phyloP scores from a whole-genome alignment of 2,888 invertebrate species.

The Brenthis hecate region DNA sequence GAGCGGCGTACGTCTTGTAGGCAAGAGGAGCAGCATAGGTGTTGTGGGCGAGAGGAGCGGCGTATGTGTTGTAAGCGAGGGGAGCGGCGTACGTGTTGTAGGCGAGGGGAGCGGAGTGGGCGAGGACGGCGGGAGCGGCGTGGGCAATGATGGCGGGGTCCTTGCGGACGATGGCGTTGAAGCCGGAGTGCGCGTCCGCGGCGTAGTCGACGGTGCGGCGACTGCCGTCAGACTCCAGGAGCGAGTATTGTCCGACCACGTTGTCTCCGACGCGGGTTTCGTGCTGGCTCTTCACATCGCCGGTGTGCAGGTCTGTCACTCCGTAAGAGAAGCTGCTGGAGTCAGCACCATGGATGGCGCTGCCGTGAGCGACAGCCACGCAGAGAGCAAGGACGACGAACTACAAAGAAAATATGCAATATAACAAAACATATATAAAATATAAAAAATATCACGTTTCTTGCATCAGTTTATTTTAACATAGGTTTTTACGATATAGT shows the following conservation, averaged over 20 bases:
- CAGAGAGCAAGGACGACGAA: slow-evolving; percentile 55
- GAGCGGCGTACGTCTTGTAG: slow-evolving; percentile 16
- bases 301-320: slow-evolving; percentile 76
- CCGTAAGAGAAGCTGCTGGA: slow-evolving; percentile 76
- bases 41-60: slow-evolving; percentile 41
- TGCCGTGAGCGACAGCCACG: slow-evolving; percentile 51
- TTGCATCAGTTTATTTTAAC: not conserved
- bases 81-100: slow-evolving; percentile 37
- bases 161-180: slow-evolving; percentile 80
- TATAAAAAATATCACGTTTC: not conserved
- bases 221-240: slow-evolving; percentile 77
- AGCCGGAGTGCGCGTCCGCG: slow-evolving; percentile 73
- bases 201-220: slow-evolving; percentile 79
- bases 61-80: slow-evolving; percentile 40
- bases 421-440: not conserved
- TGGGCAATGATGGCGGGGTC: slow-evolving; percentile 58
- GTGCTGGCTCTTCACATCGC: slow-evolving; percentile 75
- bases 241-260: slow-evolving; percentile 76
- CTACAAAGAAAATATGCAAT: slow-evolving; percentile 54
- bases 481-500: slow-evolving; percentile 11
- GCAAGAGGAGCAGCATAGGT: slow-evolving; percentile 31
- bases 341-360: slow-evolving; percentile 58
- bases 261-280: slow-evolving; percentile 75
- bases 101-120: slow-evolving; percentile 31
- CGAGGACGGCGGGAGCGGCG: slow-evolving; percentile 45